A percentile compares a stretch with the other conserved stretches of the same genome.
phyloP scores from a whole-genome alignment of 2,113 vertebrate genomes.

The Albula goreensis region DNA sequence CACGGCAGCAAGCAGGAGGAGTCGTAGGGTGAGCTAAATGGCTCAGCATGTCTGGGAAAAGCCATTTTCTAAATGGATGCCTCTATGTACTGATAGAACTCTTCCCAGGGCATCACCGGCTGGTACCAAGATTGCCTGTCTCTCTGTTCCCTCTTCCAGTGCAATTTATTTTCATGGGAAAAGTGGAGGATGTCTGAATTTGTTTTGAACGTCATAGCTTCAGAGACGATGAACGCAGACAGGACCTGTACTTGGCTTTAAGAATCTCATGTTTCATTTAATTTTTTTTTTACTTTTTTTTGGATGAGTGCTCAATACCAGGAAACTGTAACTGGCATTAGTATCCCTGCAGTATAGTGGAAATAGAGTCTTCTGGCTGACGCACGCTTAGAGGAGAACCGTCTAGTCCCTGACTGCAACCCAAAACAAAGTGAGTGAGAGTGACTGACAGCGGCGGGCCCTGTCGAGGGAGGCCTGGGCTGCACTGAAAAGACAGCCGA shows the following conservation, averaged over 20 bases:
- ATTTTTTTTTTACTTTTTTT: neutral
- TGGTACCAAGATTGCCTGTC: constrained; percentile 74
- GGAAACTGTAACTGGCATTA: neutral
- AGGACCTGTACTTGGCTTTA: constrained; percentile 25
- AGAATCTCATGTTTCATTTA: neutral
- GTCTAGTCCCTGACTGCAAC: neutral
- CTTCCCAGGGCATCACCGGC: constrained; percentile 69
- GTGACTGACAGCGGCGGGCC: neutral
- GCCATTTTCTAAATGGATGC: constrained; percentile 82
- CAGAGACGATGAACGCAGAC: constrained; percentile 33
- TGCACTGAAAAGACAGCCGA: neutral
- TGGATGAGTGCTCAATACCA: neutral
- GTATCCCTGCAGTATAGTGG: neutral
- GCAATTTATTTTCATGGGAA: constrained; percentile 60
- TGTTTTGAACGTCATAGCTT: neutral
- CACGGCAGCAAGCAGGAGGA: constrained; percentile 73
- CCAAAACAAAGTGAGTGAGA: neutral
- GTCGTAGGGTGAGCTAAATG: constrained; percentile 77
- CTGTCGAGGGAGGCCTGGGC: neutral
- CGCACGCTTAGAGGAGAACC: neutral
- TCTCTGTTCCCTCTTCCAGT: constrained; percentile 58
- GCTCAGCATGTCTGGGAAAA: constrained; percentile 75
- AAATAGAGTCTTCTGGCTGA: neutral
- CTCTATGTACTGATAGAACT: constrained; percentile 76
- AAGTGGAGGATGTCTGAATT: neutral